Conservation (phyloP, 2,797 vertebrate genomes). For the Podargus strigoides region DNA sequence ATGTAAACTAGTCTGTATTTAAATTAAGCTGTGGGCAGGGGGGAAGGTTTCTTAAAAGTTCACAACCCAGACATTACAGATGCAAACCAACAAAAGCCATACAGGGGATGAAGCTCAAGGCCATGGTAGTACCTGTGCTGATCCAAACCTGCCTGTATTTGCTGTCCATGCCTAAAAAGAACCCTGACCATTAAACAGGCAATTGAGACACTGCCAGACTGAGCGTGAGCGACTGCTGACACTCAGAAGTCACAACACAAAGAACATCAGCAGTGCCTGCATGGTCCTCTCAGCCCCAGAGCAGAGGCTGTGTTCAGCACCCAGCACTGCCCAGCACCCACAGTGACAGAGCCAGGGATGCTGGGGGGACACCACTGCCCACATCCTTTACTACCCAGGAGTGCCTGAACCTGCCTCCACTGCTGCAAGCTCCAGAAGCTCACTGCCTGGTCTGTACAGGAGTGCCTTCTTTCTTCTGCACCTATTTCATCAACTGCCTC, state of each 20-base stretch:
- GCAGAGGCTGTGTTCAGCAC: background rate
- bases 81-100: background rate
- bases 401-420: too few relatives aligned
- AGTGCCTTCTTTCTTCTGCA: background rate
- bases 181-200: accelerated
- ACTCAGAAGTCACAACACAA: background rate
- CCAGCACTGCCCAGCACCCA: background rate
- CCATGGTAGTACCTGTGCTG: background rate
- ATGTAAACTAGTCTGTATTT: background rate
- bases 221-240: accelerated
- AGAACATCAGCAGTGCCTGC: background rate
- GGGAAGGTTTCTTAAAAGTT: background rate
- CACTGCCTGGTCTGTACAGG: background rate
- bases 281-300: background rate
- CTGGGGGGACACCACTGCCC: background rate
- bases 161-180: background rate
- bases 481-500: background rate
- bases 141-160: background rate
- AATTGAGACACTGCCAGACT: accelerated
- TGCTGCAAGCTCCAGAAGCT: background rate
- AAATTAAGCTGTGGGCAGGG: background rate
- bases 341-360: accelerated
- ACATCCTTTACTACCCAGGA: accelerated
- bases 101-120: accelerated
- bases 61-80: background rate